phyloP scores from a whole-genome alignment of 2,888 invertebrate genomes.

The Tetrapedia diversipes region DNA sequence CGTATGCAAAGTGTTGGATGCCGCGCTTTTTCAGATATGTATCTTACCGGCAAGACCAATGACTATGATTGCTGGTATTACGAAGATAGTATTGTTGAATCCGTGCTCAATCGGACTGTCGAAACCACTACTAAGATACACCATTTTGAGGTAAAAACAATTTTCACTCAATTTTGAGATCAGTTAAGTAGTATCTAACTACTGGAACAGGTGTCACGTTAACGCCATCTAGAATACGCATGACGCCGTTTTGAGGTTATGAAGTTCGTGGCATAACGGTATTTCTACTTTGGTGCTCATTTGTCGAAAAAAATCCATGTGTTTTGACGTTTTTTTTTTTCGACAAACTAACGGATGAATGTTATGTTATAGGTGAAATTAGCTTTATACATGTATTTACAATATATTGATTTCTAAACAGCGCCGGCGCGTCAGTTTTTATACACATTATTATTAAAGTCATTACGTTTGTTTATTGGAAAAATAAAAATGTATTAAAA shows the following conservation, averaged over 20 bases:
- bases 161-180: conserved; percentile 85
- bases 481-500: not conserved
- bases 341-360: not conserved
- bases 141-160: conserved; percentile 85
- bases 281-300: not conserved
- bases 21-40: conserved; percentile 14
- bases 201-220: conserved; percentile 87
- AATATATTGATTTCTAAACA: conserved; percentile 21
- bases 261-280: not conserved
- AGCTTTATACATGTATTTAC: not conserved
- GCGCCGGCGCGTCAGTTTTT: conserved; percentile 13
- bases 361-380: not conserved
- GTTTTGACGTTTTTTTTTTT: not conserved
- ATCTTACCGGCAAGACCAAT: conserved; percentile 90
- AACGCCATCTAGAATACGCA: conserved; percentile 57
- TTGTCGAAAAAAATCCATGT: not conserved
- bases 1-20: not conserved
- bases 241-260: conserved; percentile 9
- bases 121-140: conserved; percentile 91
- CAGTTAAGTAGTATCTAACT: conserved; percentile 88
- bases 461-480: not conserved
- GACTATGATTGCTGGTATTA: conserved; percentile 92
- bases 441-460: too few species aligned
- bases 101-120: conserved; percentile 93
- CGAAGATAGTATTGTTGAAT: conserved; percentile 94